Evolutionary conservation across 2,113 vertebrate species (phyloP).

Genomic region (Lucifuga dentata): DNA sequence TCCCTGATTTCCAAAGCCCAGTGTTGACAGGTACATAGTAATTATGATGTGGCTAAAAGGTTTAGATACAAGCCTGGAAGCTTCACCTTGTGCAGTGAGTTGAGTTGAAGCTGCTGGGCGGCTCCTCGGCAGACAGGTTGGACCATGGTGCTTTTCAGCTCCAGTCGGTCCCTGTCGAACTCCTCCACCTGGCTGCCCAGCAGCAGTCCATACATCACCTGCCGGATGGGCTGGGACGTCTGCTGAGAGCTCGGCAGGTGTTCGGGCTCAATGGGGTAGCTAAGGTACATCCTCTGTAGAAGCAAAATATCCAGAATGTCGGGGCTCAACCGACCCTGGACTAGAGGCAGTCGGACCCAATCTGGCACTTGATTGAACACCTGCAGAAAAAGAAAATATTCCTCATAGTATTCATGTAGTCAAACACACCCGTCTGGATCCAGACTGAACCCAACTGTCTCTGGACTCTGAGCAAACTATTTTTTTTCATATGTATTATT

Average conservation of each 20-base stretch:
- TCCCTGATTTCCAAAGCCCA: too few relatives aligned
- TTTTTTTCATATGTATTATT: too few relatives aligned
- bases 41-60: too few relatives aligned
- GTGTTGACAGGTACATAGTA: too few relatives aligned
- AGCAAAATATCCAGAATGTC: constrained; percentile 81
- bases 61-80: not conserved
- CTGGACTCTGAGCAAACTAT: too few relatives aligned
- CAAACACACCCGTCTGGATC: too few relatives aligned
- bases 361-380: constrained; percentile 66
- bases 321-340: constrained; percentile 72
- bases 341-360: constrained; percentile 80
- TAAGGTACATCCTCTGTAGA: constrained; percentile 44
- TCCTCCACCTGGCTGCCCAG: constrained; percentile 78
- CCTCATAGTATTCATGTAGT: too few relatives aligned
- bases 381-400: constrained; percentile 33
- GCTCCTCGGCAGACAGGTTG: constrained; percentile 50
- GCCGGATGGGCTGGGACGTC: constrained; percentile 82
- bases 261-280: constrained; percentile 77
- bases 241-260: constrained; percentile 72
- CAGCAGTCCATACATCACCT: constrained; percentile 86
- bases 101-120: constrained; percentile 54
- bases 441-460: too few relatives aligned
- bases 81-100: constrained; percentile 82
- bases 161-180: constrained; percentile 77
- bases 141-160: constrained; percentile 71